Conservation (phyloP, 2,113 vertebrate genomes). For the Caretta caretta region DNA sequence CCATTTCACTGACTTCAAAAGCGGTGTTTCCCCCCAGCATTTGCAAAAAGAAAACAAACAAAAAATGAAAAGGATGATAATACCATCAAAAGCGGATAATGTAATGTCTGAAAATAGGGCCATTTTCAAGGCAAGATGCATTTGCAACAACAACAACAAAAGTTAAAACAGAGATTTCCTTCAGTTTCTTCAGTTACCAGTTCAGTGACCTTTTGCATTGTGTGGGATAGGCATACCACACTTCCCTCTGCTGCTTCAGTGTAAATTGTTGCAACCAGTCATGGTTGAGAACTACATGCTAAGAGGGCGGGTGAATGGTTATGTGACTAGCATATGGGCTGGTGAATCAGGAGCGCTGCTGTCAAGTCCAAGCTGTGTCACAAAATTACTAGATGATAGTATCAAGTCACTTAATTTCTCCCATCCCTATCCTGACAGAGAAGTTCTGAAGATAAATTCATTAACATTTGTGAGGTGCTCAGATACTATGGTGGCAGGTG, state of each 20-base stretch:
- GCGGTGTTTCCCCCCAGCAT: background rate
- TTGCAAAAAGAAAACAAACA: background rate
- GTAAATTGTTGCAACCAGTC: background rate
- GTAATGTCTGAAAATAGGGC: background rate
- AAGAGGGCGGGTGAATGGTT: too few species aligned
- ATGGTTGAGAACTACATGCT: too few species aligned
- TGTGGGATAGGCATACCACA: background rate
- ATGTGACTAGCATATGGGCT: too few species aligned
- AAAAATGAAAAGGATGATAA: background rate
- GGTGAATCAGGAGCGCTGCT: too few species aligned
- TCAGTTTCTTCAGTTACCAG: background rate
- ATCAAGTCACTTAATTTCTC: too few species aligned
- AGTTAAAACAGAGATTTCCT: background rate
- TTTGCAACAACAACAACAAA: rapidly evolving
- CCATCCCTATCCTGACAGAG: too few species aligned
- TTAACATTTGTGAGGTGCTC: too few species aligned
- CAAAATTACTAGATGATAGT: too few species aligned
- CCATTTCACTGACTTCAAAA: background rate
- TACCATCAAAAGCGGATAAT: background rate
- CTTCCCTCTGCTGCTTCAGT: background rate
- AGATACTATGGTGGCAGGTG: too few species aligned
- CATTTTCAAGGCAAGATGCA: background rate
- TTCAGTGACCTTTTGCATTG: background rate
- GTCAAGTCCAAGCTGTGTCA: too few species aligned
- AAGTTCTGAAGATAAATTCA: too few species aligned